Evolutionary conservation across 2,888 invertebrate genomes (phyloP).

Genomic region (Lycaena phlaeas): DNA sequence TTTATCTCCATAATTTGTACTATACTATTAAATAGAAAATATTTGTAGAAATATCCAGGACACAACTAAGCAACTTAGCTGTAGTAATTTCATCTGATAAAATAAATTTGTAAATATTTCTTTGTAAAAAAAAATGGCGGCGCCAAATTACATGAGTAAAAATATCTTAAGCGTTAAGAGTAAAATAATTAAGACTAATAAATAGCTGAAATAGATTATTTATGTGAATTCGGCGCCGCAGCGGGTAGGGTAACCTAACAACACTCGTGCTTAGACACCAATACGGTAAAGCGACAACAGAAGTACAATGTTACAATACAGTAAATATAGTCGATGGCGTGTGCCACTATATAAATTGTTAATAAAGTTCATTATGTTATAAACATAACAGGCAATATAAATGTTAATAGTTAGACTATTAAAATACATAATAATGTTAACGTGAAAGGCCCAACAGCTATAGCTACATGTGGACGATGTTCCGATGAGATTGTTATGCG

Average conservation of each 20-base stretch:
- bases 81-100: background rate
- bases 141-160: conserved; percentile 37
- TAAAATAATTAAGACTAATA: conserved; percentile 22
- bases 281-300: conserved; percentile 67
- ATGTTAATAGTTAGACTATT: conserved; percentile 74
- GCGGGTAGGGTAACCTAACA: conserved; percentile 52
- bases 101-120: conserved; percentile 5
- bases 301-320: conserved; percentile 57
- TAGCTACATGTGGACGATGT: conserved; percentile 71
- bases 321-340: conserved; percentile 73
- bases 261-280: conserved; percentile 65
- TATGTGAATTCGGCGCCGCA: conserved; percentile 45
- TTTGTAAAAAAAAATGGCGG: conserved; percentile 23
- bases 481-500: conserved; percentile 67
- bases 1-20: conserved; percentile 22
- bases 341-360: conserved; percentile 65
- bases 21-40: conserved; percentile 15
- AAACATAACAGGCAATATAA: conserved; percentile 73
- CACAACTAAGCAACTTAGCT: background rate
- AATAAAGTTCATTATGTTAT: conserved; percentile 71
- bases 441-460: conserved; percentile 71
- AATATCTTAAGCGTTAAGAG: conserved; percentile 20
- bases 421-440: conserved; percentile 72
- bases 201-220: conserved; percentile 22
- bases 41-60: conserved; percentile 8